Conservation (phyloP, 2,113 vertebrate genomes). For the Upupa epops region DNA sequence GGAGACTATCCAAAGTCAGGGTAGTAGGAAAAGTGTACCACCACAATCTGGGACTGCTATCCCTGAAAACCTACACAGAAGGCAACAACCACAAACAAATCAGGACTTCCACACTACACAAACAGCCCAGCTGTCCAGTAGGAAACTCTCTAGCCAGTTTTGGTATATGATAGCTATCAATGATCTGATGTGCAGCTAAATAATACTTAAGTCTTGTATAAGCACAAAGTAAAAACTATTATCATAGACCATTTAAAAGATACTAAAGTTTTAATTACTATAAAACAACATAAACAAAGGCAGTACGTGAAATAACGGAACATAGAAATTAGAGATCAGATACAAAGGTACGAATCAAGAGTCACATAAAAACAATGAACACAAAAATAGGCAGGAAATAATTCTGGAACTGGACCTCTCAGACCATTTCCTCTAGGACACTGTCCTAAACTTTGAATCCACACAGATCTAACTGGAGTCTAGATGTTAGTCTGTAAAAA, state of each 20-base stretch:
- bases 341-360: not conserved
- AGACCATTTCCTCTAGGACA: not conserved
- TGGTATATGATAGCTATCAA: not conserved
- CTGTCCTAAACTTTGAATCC: not conserved
- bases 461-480: not conserved
- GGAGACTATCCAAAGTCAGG: not conserved
- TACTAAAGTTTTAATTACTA: not conserved
- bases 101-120: not conserved
- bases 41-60: not conserved
- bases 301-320: not conserved
- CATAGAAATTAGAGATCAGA: not conserved
- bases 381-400: not conserved
- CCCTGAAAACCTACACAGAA: not conserved
- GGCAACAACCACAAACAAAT: not conserved
- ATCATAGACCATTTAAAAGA: not conserved
- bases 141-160: not conserved
- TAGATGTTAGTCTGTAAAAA: not conserved
- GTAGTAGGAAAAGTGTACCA: not conserved
- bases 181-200: not conserved
- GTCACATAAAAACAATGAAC: not conserved
- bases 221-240: not conserved
- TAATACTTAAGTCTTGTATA: not conserved
- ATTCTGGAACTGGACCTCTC: not conserved
- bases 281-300: not conserved
- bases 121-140: not conserved